Percentiles rank a stretch among this genome's conserved stretches.
phyloP scores from a whole-genome alignment of 2,113 vertebrate genomes.

The Oryctolagus cuniculus region DNA sequence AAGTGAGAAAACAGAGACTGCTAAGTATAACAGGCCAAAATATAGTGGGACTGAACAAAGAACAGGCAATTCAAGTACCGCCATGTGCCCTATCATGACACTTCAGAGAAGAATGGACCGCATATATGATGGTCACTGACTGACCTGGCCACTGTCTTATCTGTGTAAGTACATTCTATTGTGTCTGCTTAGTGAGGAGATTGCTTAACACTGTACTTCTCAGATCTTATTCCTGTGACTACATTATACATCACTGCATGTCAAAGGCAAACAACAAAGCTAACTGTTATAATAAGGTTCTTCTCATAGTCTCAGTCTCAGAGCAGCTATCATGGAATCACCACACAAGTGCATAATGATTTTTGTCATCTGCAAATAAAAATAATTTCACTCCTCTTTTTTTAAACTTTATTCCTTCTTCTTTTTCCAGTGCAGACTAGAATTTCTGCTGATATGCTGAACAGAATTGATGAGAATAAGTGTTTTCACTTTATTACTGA shows the following conservation, averaged over 20 bases:
- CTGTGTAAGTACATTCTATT: neutral
- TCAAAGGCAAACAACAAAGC: neutral
- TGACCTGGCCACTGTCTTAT: neutral
- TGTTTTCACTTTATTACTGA: neutral
- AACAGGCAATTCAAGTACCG: neutral
- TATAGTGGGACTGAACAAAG: neutral
- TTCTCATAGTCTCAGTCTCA: neutral
- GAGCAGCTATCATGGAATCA: neutral
- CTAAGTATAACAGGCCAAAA: slow-evolving; percentile 4
- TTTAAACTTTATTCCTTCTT: neutral
- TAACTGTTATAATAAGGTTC: neutral
- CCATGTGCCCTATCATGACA: neutral
- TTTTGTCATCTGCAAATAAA: neutral
- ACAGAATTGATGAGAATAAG: neutral
- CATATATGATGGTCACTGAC: neutral
- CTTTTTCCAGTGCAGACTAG: neutral
- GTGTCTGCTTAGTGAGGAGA: neutral
- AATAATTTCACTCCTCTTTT: neutral
- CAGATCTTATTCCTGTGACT: neutral
- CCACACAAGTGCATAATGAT: neutral
- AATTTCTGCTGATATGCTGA: neutral
- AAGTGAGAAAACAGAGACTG: neutral
- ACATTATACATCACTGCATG: neutral
- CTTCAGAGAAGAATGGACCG: neutral
- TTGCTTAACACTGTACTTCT: neutral